Evolutionary conservation across 2,113 vertebrate genomes (phyloP).

Genomic region (Hepsetus odoe): DNA sequence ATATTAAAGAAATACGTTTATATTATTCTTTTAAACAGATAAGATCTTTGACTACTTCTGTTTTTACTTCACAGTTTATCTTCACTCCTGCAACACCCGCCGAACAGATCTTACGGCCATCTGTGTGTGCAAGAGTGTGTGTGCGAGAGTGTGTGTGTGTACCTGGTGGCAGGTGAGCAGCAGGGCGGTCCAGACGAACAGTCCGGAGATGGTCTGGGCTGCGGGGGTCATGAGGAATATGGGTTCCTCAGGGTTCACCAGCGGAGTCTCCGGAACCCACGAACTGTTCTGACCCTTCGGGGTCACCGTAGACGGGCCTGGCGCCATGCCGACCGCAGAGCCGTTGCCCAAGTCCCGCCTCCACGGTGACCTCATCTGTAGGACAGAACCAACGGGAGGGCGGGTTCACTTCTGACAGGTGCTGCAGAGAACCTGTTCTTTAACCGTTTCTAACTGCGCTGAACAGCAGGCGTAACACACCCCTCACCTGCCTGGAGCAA

Average conservation of each 20-base stretch:
- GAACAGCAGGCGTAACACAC: no score
- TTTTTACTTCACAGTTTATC: no score
- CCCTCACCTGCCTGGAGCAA: no score
- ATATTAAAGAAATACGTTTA: no score
- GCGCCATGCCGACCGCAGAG: conserved; percentile 62
- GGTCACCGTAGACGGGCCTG: conserved; percentile 61
- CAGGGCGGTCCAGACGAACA: conserved; percentile 96
- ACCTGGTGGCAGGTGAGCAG: conserved; percentile 97
- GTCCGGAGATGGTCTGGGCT: conserved; percentile 90
- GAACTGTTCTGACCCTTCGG: conserved; percentile 77
- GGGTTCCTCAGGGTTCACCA: conserved; percentile 82
- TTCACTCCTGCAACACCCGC: no score
- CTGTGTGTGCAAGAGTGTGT: background rate
- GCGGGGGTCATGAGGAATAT: conserved; percentile 94
- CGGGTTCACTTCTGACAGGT: background rate
- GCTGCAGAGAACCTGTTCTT: background rate
- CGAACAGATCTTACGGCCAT: no score
- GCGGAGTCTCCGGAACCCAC: conserved; percentile 75
- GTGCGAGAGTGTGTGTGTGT: background rate
- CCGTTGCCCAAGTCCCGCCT: conserved; percentile 65
- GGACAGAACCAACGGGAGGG: conserved; percentile 11
- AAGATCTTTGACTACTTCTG: no score
- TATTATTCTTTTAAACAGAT: no score
- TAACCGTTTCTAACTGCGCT: no score
- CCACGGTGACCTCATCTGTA: conserved; percentile 71